Evolutionary conservation across 2,797 vertebrate genomes (phyloP).

Genomic region (Rhynchonycteris naso): DNA sequence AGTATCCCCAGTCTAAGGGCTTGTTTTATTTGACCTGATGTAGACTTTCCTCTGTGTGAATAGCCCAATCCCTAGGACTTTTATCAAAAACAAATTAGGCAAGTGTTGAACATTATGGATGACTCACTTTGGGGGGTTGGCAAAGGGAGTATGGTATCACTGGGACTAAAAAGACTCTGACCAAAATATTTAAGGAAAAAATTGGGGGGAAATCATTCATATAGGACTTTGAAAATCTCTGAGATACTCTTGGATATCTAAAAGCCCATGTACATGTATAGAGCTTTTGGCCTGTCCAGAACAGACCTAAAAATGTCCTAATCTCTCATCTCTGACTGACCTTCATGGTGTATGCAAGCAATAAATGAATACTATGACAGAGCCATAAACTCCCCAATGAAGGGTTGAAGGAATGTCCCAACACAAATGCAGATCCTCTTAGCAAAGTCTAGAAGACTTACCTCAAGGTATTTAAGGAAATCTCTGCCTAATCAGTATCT

Average conservation of each 20-base stretch:
- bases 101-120: neutral
- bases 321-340: neutral
- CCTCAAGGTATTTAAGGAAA: neutral
- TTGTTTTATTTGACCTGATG: neutral
- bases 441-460: neutral
- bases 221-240: neutral
- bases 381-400: neutral
- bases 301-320: neutral
- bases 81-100: neutral
- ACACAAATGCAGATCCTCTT: neutral
- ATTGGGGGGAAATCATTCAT: neutral
- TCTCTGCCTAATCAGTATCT: neutral
- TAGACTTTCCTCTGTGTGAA: neutral
- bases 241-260: neutral
- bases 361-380: neutral
- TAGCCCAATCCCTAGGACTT: neutral
- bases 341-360: neutral
- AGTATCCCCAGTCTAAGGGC: neutral
- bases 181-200: neutral
- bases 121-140: neutral
- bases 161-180: neutral
- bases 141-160: no score
- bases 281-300: neutral
- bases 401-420: neutral
- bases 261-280: neutral